Base-by-base conservation (phyloP, 2,113 vertebrate species). In the Vulpes lagopus region DNA sequence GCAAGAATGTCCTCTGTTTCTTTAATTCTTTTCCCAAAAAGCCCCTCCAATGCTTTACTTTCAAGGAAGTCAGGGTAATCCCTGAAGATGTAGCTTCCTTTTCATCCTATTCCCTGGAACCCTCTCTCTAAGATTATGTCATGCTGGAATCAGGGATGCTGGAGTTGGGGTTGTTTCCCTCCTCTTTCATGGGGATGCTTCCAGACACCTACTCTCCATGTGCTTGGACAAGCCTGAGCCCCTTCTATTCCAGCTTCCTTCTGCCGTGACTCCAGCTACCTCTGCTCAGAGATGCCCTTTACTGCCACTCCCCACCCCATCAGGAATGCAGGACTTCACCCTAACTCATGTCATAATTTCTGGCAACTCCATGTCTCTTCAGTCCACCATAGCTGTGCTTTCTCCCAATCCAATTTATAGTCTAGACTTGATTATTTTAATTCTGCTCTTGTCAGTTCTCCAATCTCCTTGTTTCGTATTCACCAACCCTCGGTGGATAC, bases 81-180 rank as follows among this genome's bases (percentile, higher is more conserved):
- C 10, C 90, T 67, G 35, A 17, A 16, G 19, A 38, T 43, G 15
- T 20, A 12, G 12, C 15, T 87, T 95, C 43, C 38, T 82, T 71
- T 25, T 20, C 53, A 76, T 27, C 0, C 35, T 93, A 57, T 20
- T 74, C 23, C 12, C 43, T 16, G 43, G 23, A 76, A 20, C 23
- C 16, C 86, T 32, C 20, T 53, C 43, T 43, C 43, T 55, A 76
- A 14, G 4, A 4, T 78, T 53, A 60, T 15, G 3, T 32, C 43
- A 43, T 43, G 43, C 43, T 43, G 43, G 43, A 43, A 5, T 43
- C 22, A 57, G 0, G n/a, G 8, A 32, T 55, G 11, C 9, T 10
- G 0, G 32, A 32, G 11, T 64, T 12, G 4, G n/a, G 23, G 7
- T 35, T 32, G 1, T 4, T 43, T 12, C 43, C 9, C 7, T 38